Evolutionary conservation across 2,888 invertebrate genomes (phyloP).

Genomic region (Molorchus minor): DNA sequence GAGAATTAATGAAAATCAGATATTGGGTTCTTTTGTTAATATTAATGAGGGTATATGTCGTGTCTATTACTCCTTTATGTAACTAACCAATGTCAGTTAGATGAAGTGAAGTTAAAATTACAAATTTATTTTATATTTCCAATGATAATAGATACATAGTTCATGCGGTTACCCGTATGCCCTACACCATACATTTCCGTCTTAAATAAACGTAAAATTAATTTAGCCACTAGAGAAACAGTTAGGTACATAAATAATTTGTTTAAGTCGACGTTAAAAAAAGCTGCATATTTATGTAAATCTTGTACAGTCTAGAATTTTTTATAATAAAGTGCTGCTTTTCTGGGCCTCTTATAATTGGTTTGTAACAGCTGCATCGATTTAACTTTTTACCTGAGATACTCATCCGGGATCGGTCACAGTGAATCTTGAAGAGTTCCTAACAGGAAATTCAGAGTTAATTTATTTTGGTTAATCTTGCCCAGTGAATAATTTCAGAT

Average conservation of each 20-base stretch:
- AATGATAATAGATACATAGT: too few species aligned
- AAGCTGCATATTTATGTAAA: slow-evolving; percentile 35
- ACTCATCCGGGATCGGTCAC: slow-evolving; percentile 14
- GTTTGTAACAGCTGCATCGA: slow-evolving; percentile 19
- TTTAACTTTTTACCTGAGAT: slow-evolving; percentile 22
- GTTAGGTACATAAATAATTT: slow-evolving; percentile 11
- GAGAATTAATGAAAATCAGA: too few species aligned
- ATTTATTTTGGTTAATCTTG: slow-evolving; percentile 38
- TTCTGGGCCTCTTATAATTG: slow-evolving; percentile 3
- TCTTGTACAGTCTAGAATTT: slow-evolving; percentile 24
- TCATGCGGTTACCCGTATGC: too few species aligned
- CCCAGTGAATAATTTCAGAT: too few species aligned
- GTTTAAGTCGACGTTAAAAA: slow-evolving; percentile 18
- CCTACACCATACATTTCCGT: too few species aligned
- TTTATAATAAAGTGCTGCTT: slow-evolving; percentile 24
- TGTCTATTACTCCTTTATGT: too few species aligned
- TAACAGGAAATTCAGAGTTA: slow-evolving; percentile 33
- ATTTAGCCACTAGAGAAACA: slow-evolving; percentile 6
- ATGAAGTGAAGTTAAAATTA: too few species aligned
- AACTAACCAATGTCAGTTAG: too few species aligned
- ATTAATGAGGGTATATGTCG: too few species aligned
- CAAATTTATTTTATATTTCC: too few species aligned
- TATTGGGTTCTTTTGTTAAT: too few species aligned
- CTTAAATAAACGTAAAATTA: too few species aligned
- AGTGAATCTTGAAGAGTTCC: slow-evolving; percentile 21